Evolutionary conservation across 2,797 vertebrate species (phyloP).

Genomic region (Sebastes jordani): DNA sequence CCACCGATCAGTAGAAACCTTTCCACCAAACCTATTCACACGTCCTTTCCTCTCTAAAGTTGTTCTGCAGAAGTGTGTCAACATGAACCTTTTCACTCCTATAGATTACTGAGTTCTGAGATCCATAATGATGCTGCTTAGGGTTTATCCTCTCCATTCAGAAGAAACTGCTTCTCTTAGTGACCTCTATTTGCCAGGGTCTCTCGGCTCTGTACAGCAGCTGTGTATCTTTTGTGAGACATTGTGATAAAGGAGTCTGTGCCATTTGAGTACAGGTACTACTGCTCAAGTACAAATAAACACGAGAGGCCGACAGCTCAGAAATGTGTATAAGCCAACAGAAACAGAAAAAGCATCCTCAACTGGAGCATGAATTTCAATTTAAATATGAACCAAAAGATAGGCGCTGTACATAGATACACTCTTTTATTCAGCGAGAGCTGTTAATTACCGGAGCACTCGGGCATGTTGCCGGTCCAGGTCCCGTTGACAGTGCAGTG

Average conservation of each 20-base stretch:
- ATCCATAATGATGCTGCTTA: constrained; percentile 43
- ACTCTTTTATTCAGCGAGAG: not conserved
- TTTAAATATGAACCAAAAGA: not conserved
- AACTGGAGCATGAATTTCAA: not conserved
- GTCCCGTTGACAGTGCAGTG: constrained; percentile 97
- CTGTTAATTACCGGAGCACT: constrained; percentile 88
- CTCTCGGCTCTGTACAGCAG: constrained; percentile 36
- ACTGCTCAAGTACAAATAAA: not conserved
- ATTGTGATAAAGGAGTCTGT: constrained; percentile 43
- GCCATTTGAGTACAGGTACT: constrained; percentile 16
- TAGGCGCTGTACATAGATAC: not conserved
- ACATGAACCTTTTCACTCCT: constrained; percentile 33
- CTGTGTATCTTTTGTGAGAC: constrained; percentile 58
- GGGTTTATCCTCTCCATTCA: constrained; percentile 56
- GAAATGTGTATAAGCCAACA: not conserved
- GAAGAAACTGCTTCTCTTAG: constrained; percentile 43
- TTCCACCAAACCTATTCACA: constrained; percentile 7
- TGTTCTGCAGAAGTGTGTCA: not conserved
- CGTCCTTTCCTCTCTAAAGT: not conserved
- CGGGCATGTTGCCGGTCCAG: constrained; percentile 94
- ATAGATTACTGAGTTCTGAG: constrained; percentile 42
- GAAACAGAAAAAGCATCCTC: not conserved
- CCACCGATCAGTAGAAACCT: not conserved
- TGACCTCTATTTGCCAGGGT: constrained; percentile 74
- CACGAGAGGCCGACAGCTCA: not conserved